Evolutionary conservation across 2,113 vertebrate species (phyloP), one percentile per base, ranked within the genome.

Genomic region (Heloderma charlesbogerti): DNA sequence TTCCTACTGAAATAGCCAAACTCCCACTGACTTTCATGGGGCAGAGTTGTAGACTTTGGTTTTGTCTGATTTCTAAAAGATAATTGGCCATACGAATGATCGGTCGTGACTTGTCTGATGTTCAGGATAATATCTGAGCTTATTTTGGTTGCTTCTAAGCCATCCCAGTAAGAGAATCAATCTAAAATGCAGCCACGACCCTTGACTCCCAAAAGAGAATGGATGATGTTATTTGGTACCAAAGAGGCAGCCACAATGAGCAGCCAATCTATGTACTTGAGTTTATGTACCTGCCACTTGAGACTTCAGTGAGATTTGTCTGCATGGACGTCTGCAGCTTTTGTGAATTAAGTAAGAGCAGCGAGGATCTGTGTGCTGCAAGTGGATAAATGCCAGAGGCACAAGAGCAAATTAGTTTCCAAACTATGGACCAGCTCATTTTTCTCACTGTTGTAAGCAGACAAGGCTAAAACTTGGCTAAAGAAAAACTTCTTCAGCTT

Each of bases 271-370:
- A 80, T 67, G 45, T 67, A 9, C 45, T 69, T 48, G 31, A 88
- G 45, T n/a, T 40, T 22, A 69, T 71, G 25, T 40, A 6, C 16
- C 48, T 18, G 67, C 79, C n/a, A 57, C n/a, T 51, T 82, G 88
- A 67, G 67, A 43, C 78, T 57, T 82, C 57, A n/a, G 34, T 81
- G 29, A 69, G n/a, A 89, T 81, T 40, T 22, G 45, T 6, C 25
- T 57, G 4, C 67, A 71, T 89, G 77, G 45, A 54, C n/a, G 82
- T 72, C 57, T n/a, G 31, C 6, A 9, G 67, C n/a, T 54, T 71
- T 82, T 82, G 67, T 72, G 51, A 71, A 82, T 89, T 82, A 82
- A 72, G 25, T 27, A 54, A 71, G 48, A 82, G 78, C 79, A 20
- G 1, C 37, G 66, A 89, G n/a, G 48, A 40, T 89, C 48, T 31